Evolutionary conservation across 2,888 invertebrate genomes (phyloP), one percentile per base, ranked within the genome.

Genomic region (Ormyrus pomaceus): DNA sequence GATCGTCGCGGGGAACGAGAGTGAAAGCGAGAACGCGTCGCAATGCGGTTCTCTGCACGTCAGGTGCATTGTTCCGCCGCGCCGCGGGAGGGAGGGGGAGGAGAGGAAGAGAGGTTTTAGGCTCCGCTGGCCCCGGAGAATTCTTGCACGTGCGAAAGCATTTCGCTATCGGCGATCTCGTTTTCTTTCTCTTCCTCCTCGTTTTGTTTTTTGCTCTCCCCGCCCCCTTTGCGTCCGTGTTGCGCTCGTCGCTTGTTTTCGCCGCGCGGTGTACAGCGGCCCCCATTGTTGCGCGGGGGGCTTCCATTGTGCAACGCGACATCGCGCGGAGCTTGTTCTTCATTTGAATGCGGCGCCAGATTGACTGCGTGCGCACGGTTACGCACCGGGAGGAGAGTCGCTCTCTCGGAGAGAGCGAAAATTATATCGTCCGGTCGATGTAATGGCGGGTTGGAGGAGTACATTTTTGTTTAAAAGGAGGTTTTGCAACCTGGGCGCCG

Each of bases 21-120:
- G 74, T 74, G 65, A 74, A 74, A 74, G 74, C 74, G 74, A 56
- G 11, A 65, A 73, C 62, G 56, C 64, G 73, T 65, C 62, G 73
- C 73, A 73, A 74, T 66, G 65, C 65, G n/a, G 51, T 46, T 58
- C 13, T 34, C 34, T 4, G 34, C 46, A n/a, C 48, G 13, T 5
- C 65, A 65, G 50, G 50, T 56, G 73, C 50, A 74, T 74, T 74
- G 74, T 74, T 74, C 56, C 58, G 34, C 11, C 46, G 46, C 11
- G 8, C 50, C 9, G n/a, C 10, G 19, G 50, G 61, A 61, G 61
- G 34, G 56, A 45, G 50, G 48, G 50, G 48, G 34, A 0, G 34
- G 64, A 8, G 10, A 56, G 56, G 34, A 6, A 11, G 58, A 70
- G 64, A 77, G 70, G 70, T 70, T 71, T 64, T 51, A 71, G 51